Evolutionary conservation across 2,888 invertebrate species (phyloP), one percentile per base, ranked within the genome.

Genomic region (Sphaerophoria taeniata): DNA sequence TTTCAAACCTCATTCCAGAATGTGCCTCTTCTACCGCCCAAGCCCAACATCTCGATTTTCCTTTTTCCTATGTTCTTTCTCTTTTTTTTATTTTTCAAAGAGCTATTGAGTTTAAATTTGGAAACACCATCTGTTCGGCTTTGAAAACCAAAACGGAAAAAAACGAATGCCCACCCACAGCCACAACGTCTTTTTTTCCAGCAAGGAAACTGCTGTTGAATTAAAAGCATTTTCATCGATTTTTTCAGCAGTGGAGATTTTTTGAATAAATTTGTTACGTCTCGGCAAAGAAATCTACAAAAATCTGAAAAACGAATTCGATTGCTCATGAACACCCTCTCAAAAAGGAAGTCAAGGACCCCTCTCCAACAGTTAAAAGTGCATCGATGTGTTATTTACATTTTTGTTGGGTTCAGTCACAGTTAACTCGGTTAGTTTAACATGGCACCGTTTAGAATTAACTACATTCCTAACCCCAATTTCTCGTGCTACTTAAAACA

Each of bases 171-270:
- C 33, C 6, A 65, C 33, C 31, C 33, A 51, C 12, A n/a, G 16
- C 43, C 33, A 34, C 24, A 56, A 36, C 34, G 6, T 14, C 31
- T 5, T 36, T 36, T n/a, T 33, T 3, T 24, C 4, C 1, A 61
- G 56, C 65, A 70, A 83, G 16, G 31, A 12, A 24, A 31, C 65
- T 67, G 67, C 67, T 55, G 80, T 73, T 69, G 51, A 73, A 76
- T 76, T 80, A 76, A 80, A 72, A 85, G 31, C 39, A 73, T 69
- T 80, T 72, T 63, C 76, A 85, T 85, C 81, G 81, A 85, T 85
- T 76, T 81, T 78, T 47, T 34, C 16, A 6, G 47, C 39, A n/a
- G 16, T 36, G 53, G 33, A 36, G 55, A 56, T 58, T 31, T 36
- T 47, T 7, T 36, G 3, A 14, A 43, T 43, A 43, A 43, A 24